Conservation (phyloP, 2,113 vertebrate genomes). For the Psittacus erithacus region DNA sequence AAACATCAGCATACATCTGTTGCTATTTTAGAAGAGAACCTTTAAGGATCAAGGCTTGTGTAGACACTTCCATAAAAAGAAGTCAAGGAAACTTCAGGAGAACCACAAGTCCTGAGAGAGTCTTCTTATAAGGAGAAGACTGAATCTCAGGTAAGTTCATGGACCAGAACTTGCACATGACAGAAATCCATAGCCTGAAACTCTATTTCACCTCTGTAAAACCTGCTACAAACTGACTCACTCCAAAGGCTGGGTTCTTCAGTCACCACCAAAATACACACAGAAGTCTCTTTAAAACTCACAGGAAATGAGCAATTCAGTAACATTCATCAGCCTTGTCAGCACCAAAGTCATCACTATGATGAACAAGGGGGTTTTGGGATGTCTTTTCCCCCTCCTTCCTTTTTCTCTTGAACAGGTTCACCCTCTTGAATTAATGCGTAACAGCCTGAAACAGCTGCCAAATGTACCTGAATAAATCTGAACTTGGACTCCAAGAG, state of each 20-base stretch:
- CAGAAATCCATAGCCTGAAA: background rate
- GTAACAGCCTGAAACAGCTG: background rate
- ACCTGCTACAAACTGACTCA: background rate
- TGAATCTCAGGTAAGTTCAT: background rate
- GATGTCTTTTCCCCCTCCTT: too few species aligned
- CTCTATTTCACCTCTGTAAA: background rate
- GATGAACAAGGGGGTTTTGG: background rate
- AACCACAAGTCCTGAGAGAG: background rate
- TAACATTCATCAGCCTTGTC: background rate
- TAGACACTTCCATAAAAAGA: background rate
- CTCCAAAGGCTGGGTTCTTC: background rate
- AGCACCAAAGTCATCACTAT: background rate
- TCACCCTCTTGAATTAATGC: background rate
- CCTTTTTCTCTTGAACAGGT: background rate
- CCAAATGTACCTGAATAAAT: background rate
- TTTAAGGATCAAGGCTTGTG: background rate
- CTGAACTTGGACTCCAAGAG: background rate
- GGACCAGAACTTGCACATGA: background rate
- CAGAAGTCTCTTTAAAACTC: background rate
- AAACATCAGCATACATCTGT: accelerated
- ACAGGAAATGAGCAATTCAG: background rate
- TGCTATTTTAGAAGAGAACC: background rate
- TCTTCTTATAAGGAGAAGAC: background rate
- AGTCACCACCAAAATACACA: background rate
- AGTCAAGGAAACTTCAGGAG: background rate